Base-by-base conservation (phyloP, 2,797 vertebrate genomes). In the Catamblyrhynchus diadema region DNA sequence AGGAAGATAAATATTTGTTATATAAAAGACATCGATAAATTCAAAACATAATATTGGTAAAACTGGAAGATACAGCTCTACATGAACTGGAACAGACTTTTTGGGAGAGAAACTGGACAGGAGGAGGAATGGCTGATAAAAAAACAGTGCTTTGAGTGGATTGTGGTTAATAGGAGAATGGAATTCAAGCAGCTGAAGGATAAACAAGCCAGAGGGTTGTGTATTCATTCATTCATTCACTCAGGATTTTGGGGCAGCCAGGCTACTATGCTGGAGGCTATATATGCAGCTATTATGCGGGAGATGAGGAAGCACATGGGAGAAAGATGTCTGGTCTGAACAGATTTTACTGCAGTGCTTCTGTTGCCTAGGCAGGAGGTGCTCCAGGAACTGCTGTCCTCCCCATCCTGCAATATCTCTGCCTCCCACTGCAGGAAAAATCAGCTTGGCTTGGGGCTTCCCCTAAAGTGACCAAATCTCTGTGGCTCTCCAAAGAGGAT, bases 151-250 rank as follows among this genome's bases (percentile, higher is more conserved):
- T 61, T 30, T 88, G n/a, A 44, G 35, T 37, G n/a, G 14, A 32
- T 39, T 67, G 45, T 13, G 44, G 13, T 66, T 84, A 44, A 37
- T 12, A 44, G 60, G 48, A 74, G 41, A 53, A 42, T 67, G 19
- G 2, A 11, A 10, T 51, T 78, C 41, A 64, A 54, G 69, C 25
- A 90, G 57, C 54, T 71, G 54, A 90, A 81, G 45, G 44, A 71
- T 30, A 66, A 94, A 60, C 39, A 77, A 72, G 28, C 39, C 47
- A 65, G 32, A 72, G 21, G 8, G 18, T 51, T 48, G 8, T 69
- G 32, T 0, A 0, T 64, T 86, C 1, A 0, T 67, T 86, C 1
- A 0, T 65, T 79, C 10, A 2, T 47, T 67, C 3, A 4, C 25
- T 70, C 3, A 12, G 25, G 37, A 33, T 70, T 37, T 81, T 92